Evolutionary conservation across 2,888 invertebrate species (phyloP).

Genomic region (Pollenia labialis): DNA sequence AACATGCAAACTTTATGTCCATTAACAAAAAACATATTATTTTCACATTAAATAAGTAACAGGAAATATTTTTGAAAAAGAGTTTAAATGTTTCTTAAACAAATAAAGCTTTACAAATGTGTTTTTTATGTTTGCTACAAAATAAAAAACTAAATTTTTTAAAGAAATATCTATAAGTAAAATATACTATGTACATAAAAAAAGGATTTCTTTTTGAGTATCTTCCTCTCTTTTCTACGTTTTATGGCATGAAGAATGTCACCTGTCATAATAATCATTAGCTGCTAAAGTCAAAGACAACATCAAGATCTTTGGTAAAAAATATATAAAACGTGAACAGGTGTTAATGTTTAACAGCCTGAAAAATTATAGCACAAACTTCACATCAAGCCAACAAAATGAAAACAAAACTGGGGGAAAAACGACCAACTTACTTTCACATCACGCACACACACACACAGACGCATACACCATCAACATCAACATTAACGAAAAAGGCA

Average conservation of each 20-base stretch:
- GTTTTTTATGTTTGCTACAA: background rate
- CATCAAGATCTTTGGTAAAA: conserved; percentile 53
- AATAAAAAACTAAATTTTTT: too few relatives aligned
- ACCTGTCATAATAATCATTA: conserved; percentile 62
- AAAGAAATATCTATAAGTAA: background rate
- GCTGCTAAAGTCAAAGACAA: conserved; percentile 25
- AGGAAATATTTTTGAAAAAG: background rate
- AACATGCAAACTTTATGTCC: background rate
- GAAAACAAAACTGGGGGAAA: background rate
- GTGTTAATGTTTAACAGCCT: conserved; percentile 70
- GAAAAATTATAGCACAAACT: conserved; percentile 54
- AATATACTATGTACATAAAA: background rate
- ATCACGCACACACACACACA: conserved; percentile 46
- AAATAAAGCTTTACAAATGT: conserved; percentile 24
- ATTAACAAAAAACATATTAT: conserved; percentile 8
- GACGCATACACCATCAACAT: background rate
- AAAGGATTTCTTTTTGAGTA: background rate
- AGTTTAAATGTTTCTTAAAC: background rate
- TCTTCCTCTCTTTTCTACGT: background rate
- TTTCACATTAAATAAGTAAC: conserved; percentile 18
- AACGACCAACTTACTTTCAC: conserved; percentile 33
- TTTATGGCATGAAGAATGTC: conserved; percentile 41
- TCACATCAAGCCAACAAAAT: conserved; percentile 39
- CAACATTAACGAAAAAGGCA: conserved; percentile 35
- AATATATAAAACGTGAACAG: conserved; percentile 51